phyloP scores from a whole-genome alignment of 2,113 vertebrate genomes.

The human region DNA sequence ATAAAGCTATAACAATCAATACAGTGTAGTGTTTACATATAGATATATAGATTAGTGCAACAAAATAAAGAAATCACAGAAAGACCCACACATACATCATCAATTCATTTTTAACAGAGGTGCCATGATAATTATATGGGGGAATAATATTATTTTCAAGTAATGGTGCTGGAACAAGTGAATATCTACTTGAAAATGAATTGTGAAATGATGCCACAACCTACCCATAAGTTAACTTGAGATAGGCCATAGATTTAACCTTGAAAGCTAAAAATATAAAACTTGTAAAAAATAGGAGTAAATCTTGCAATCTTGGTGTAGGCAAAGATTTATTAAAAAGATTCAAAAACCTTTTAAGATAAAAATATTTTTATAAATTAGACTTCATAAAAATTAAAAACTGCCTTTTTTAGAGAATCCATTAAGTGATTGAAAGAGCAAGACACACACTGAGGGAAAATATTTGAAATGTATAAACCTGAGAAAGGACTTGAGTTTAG shows the following conservation, averaged over 20 bases:
- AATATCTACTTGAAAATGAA: background rate
- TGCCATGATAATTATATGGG: background rate
- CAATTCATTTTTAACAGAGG: background rate
- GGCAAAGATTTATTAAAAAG: background rate
- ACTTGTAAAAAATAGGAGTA: background rate
- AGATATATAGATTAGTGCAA: background rate
- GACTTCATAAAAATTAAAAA: background rate
- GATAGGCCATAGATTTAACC: background rate
- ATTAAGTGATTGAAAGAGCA: background rate
- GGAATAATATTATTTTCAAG: background rate
- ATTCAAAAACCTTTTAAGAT: background rate
- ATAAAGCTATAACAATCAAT: background rate
- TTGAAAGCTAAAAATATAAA: background rate
- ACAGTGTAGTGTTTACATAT: background rate
- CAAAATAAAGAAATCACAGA: background rate
- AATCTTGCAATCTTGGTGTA: background rate
- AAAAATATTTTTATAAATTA: background rate
- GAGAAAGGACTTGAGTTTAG: background rate
- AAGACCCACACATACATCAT: background rate
- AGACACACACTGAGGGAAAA: background rate
- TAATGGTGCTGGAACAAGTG: background rate
- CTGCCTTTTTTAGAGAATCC: background rate
- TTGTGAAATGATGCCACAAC: background rate
- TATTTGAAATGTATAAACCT: background rate
- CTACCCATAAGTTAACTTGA: background rate